Evolutionary conservation across 2,888 invertebrate species (phyloP), one percentile per base, ranked within the genome.

Genomic region (Drosophila demipolita): DNA sequence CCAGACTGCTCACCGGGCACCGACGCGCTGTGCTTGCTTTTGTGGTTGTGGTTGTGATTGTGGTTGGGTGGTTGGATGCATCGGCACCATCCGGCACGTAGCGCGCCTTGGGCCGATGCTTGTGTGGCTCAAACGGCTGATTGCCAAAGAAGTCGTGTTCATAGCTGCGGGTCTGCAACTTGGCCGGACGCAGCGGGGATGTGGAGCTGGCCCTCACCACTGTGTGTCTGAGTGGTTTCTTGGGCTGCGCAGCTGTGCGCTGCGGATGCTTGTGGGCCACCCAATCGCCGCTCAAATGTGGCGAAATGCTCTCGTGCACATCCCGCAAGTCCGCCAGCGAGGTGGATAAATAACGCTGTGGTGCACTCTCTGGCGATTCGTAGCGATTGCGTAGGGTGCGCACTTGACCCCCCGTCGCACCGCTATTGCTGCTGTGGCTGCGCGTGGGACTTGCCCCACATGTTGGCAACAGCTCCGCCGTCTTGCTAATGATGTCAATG

Each of bases 401-500:
- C 3, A 97, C 97, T 88, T 96, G 96, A 33, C 96, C 84, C 32
- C 20, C 42, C 3, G 94, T 92, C 49, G 96, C 96, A 48, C 96
- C 80, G 26, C 89, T 87, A 63, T 75, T 83, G 76, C 85, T 89
- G 80, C 89, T 87, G 38, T 78, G 83, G 11, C 88, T 88, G 23
- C 90, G 88, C 32, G 78, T 72, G 58, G 92, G 78, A 86, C 85
- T 75, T 3, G 66, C 66, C 32, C 84, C 57, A 29, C 57, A 57
- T 2, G 49, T 83, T 38, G 83, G 85, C 11, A 94, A 93, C 26
- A 94, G 94, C 78, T 94, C 94, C 0, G 97, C 97, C 64, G 97
- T 95, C 93, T 97, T 97, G 83, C 97, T 97, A 83, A 97, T 98
- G n/a, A 97, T 95, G 86, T 97, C 97, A 79, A 97, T 97, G 88